Base-by-base conservation (phyloP, 2,888 invertebrate genomes). In the Caenorhabditis uteleia region DNA sequence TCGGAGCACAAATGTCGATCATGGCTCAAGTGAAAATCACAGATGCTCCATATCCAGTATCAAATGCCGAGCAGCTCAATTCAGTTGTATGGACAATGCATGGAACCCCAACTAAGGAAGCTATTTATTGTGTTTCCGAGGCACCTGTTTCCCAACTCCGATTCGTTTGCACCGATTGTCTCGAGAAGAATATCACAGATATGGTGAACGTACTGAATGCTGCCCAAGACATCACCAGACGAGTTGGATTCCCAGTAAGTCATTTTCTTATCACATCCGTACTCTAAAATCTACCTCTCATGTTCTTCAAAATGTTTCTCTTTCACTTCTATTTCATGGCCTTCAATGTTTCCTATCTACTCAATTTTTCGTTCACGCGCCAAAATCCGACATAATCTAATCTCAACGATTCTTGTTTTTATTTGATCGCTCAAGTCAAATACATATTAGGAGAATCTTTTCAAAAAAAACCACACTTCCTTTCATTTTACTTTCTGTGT, bases 141-240 rank as follows among this genome's bases (percentile, higher is more conserved):
- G 58, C 68, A n/a, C 82, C 81, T 26, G 82, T 82, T 40, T 75
- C 73, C 21, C 82, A 82, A 50, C 73, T 82, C 25, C 74, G 82
- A 29, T 82, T 82, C 50, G 72, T 80, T 7, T 82, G 82, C 60
- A 70, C 74, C 39, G 82, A 82, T 55, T 82, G 82, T 48, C 46
- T 67, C 20, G 76, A 79, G 57, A 77, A 72, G 49, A 82, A 82
- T 61, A 78, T 82, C 54, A 82, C 82, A 18, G 82, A 82, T 58
- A 80, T 82, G 71, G 74, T 77, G 20, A 68, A 78, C 48, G 72
- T 78, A 3, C 75, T 82, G 36, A 82, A 78, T 50, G 70, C 76
- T 14, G 82, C 82, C 36, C 79, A 79, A 38, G 82, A 82, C 57
- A 59, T 78, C 27, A 82, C 82, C n/a, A 60, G 78, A 38, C 72